Evolutionary conservation across 2,888 invertebrate species (phyloP).

Genomic region (Melinaea marsaeus): DNA sequence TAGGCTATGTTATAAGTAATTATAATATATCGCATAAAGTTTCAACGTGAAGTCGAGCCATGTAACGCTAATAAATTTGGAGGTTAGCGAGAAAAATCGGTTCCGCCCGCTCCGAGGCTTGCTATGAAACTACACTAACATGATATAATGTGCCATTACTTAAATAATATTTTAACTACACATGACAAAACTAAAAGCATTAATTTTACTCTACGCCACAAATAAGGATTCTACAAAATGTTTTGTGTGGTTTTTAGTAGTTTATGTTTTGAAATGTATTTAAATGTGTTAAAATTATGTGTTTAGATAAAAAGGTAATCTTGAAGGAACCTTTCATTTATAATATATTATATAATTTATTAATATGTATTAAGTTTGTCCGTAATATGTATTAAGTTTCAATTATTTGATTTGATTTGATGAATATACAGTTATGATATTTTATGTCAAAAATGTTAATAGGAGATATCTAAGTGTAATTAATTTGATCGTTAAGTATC

Average conservation of each 20-base stretch:
- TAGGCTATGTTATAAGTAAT: background rate
- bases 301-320: slow-evolving; percentile 16
- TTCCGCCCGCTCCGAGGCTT: slow-evolving; percentile 48
- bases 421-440: no score
- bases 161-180: background rate
- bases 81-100: slow-evolving; percentile 38
- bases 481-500: no score
- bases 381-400: no score
- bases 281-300: background rate
- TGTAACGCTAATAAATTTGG: slow-evolving; percentile 24
- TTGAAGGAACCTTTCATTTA: slow-evolving; percentile 30
- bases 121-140: slow-evolving; percentile 35
- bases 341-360: background rate
- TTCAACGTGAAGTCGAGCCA: slow-evolving; percentile 18
- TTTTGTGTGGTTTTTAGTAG: background rate
- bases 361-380: background rate
- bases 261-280: background rate
- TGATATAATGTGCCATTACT: background rate
- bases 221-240: background rate
- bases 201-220: slow-evolving; percentile 1
- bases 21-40: background rate
- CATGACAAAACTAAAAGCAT: slow-evolving; percentile 7
- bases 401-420: no score
- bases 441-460: no score
- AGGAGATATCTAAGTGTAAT: no score